Base-by-base conservation (phyloP, 2,113 vertebrate genomes). In the Chunga burmeisteri region DNA sequence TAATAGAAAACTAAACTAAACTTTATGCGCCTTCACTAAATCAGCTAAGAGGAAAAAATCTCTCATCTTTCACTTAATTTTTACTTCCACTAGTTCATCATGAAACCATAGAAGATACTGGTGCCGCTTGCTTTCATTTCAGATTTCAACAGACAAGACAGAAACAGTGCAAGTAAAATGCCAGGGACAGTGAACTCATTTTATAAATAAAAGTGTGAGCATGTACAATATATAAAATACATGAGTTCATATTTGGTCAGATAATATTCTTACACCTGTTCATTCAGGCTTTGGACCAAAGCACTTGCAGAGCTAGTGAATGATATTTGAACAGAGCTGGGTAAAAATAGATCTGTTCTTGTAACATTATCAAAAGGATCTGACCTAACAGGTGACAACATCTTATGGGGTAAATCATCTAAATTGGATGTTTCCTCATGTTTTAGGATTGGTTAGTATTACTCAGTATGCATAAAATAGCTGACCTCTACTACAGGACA, bases 301-400 rank as follows among this genome's bases (percentile, higher is more conserved):
- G 95, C 90, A 80, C 95, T 98, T 92, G 92, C 85, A 96, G 93
- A 97, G 95, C 82, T 92, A 96, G 94, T 94, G 94, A 97, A 93
- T 88, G 82, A 95, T 83, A 97, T 96, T 83, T 92, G 93, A 97
- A 97, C 27, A 75, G 86, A 88, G 66, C 81, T 27, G 68, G 56
- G 53, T 97, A 98, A 98, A 98, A 98, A 98, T 98, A 98, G 95
- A 95, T 94, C 83, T 97, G 95, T 96, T 98, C 95, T 95, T 80
- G 81, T 97, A 96, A 97, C 84, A n/a, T 93, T 95, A 96, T 90
- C 92, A 95, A 95, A 97, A 95, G 52, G 62, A 94, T 85, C 82
- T 97, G 95, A 97, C 84, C 90, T 96, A 96, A 95, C 20, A 94
- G 79, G 81, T 94, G 87, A 96, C 44, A 3, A 34, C 82, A 95